Conservation (phyloP, 2,888 invertebrate species). For the Synergus laeviventris region DNA sequence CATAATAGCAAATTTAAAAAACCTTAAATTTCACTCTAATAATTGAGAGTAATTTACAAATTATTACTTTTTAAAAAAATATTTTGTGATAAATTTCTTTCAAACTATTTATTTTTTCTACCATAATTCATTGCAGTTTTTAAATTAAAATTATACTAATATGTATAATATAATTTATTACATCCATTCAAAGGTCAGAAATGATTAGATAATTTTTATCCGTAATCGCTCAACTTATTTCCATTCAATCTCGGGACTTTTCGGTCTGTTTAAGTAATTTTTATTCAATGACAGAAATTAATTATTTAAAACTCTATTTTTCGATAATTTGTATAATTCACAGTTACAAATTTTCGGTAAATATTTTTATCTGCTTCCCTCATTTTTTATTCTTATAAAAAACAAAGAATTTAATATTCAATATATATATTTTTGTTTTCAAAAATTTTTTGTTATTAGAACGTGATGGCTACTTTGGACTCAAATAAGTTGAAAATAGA, state of each 20-base stretch:
- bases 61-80: too few relatives aligned
- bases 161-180: too few relatives aligned
- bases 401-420: background rate
- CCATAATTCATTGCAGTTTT: too few relatives aligned
- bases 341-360: background rate
- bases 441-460: background rate
- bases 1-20: too few relatives aligned
- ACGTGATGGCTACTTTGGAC: constrained; percentile 57
- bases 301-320: background rate
- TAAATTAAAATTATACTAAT: background rate
- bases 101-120: too few relatives aligned
- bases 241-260: background rate
- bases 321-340: background rate
- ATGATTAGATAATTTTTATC: background rate
- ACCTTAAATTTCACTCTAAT: too few relatives aligned
- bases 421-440: background rate
- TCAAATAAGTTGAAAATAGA: constrained; percentile 57
- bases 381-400: background rate
- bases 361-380: background rate
- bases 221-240: background rate
- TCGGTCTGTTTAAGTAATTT: background rate
- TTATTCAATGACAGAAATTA: background rate
- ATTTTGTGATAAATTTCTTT: too few relatives aligned
- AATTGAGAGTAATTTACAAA: too few relatives aligned
- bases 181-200: background rate